Conservation (phyloP, 2,113 vertebrate genomes). For the Triplophysa rosa region DNA sequence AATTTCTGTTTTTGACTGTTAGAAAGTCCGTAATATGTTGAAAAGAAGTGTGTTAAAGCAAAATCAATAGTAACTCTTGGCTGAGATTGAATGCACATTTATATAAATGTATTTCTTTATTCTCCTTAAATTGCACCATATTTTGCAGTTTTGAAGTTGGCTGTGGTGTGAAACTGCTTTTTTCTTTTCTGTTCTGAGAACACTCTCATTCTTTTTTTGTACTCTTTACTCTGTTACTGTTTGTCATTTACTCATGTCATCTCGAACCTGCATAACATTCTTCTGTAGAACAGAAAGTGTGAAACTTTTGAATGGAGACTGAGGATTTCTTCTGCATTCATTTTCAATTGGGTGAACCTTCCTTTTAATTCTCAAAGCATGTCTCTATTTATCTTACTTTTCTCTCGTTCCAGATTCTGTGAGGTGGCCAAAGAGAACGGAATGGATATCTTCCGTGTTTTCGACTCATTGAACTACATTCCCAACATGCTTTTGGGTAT, state of each 20-base stretch:
- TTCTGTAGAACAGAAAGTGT: too few relatives aligned
- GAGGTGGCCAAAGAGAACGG: slow-evolving; percentile 93
- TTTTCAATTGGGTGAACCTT: not conserved
- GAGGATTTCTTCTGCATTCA: too few relatives aligned
- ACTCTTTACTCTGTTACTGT: too few relatives aligned
- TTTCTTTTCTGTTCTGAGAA: not conserved
- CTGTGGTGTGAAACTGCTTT: not conserved
- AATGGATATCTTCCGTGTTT: slow-evolving; percentile 94
- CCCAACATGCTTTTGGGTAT: slow-evolving; percentile 94
- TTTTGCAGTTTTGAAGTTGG: not conserved
- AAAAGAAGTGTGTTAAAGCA: not conserved
- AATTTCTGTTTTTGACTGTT: not conserved
- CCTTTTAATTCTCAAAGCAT: not conserved
- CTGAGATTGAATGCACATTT: not conserved
- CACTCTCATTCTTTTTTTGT: not conserved
- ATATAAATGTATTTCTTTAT: slow-evolving; percentile 6
- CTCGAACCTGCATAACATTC: too few relatives aligned
- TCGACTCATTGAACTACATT: slow-evolving; percentile 92
- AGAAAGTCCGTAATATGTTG: not conserved
- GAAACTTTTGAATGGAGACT: too few relatives aligned
- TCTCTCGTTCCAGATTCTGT: slow-evolving; percentile 78
- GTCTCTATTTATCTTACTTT: not conserved
- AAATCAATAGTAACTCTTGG: not conserved
- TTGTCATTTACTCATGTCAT: not conserved
- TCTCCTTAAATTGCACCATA: not conserved